Percentiles rank a stretch among this genome's conserved stretches.
phyloP scores from a whole-genome alignment of 2,888 invertebrate genomes.

The Aelia acuminata region DNA sequence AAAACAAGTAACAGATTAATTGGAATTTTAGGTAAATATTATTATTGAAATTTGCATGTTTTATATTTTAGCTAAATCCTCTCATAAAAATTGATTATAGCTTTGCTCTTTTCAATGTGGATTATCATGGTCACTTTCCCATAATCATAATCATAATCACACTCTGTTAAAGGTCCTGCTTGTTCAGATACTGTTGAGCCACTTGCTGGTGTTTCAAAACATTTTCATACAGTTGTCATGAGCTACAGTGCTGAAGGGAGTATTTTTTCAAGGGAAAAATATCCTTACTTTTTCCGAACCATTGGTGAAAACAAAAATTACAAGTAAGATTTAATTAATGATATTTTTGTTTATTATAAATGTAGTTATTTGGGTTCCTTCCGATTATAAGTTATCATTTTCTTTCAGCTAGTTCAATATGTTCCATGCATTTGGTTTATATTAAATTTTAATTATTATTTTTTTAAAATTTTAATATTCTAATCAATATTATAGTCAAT shows the following conservation, averaged over 20 bases:
- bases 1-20: constrained; percentile 74
- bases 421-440: too few species aligned
- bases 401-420: too few species aligned
- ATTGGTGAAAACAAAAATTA: constrained; percentile 84
- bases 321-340: constrained; percentile 68
- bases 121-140: too few species aligned
- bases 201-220: constrained; percentile 81
- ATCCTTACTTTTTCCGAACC: constrained; percentile 85
- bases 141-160: not conserved
- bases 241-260: constrained; percentile 86
- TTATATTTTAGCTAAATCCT: too few species aligned
- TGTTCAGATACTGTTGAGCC: constrained; percentile 88
- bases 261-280: constrained; percentile 77
- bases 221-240: constrained; percentile 80
- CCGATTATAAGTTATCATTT: too few species aligned
- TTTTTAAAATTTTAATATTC: too few species aligned
- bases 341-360: too few species aligned
- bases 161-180: constrained; percentile 74
- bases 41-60: not conserved
- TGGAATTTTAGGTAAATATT: constrained; percentile 76
- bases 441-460: too few species aligned
- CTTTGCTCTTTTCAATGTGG: too few species aligned
- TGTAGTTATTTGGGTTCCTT: too few species aligned
- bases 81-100: too few species aligned
- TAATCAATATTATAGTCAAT: too few species aligned